phyloP scores from a whole-genome alignment of 2,888 invertebrate genomes.

The Stramonita haemastoma region DNA sequence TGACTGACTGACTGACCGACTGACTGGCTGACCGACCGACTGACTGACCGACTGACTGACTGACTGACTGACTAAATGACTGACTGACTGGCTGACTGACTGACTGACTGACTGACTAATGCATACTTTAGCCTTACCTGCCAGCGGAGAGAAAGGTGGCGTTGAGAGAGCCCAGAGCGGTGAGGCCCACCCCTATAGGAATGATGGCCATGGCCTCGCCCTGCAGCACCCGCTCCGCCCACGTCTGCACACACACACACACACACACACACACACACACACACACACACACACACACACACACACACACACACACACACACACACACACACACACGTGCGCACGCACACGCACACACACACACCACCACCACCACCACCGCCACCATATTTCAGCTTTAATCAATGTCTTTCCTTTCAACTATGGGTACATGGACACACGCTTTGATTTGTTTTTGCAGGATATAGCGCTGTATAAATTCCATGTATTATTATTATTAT shows the following conservation, averaged over 20 bases:
- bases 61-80: too few relatives aligned
- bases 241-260: constrained; percentile 49
- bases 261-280: constrained; percentile 10
- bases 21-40: too few relatives aligned
- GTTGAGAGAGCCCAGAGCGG: constrained; percentile 58
- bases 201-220: constrained; percentile 53
- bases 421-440: too few relatives aligned
- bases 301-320: background rate
- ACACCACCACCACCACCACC: background rate
- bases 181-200: constrained; percentile 56
- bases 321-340: constrained; percentile 4
- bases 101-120: too few relatives aligned
- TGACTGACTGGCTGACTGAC: too few relatives aligned
- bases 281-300: constrained; percentile 16
- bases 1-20: too few relatives aligned
- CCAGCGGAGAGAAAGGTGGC: constrained; percentile 59
- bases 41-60: too few relatives aligned
- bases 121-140: constrained; percentile 46
- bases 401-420: too few relatives aligned
- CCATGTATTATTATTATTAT: too few relatives aligned
- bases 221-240: constrained; percentile 54
- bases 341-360: background rate
- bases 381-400: too few relatives aligned
- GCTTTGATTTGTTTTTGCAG: too few relatives aligned
- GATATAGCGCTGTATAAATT: too few relatives aligned